These are phyloP conservation scores for Ecliptopera silaceata DNA, from an alignment of 2,888 invertebrate species.

Conservation along the genomic window DNA sequence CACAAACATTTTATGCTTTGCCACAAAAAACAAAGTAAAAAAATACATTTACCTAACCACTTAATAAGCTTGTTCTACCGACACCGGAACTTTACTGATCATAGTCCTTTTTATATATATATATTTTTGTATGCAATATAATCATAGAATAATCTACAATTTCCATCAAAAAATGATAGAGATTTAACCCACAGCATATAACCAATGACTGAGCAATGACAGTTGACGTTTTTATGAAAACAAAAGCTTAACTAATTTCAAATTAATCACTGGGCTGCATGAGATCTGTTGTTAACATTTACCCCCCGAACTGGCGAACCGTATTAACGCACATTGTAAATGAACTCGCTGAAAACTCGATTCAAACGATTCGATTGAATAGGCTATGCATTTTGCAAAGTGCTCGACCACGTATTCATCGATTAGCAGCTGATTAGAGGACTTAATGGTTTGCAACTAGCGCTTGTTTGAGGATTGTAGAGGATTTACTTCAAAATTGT, in stretches of 20 bases:
- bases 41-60: too few relatives aligned
- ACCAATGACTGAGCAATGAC: background rate
- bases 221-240: too few relatives aligned
- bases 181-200: background rate
- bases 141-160: too few relatives aligned
- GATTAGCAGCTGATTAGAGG: conserved; percentile 25
- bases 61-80: too few relatives aligned
- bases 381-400: conserved; percentile 19
- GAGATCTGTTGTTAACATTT: background rate
- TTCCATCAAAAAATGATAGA: too few relatives aligned
- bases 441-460: conserved; percentile 3
- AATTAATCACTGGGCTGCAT: background rate
- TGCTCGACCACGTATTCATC: conserved; percentile 15
- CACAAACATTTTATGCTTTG: too few relatives aligned
- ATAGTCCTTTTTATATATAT: too few relatives aligned
- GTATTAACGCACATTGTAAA: background rate
- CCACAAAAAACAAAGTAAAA: too few relatives aligned
- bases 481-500: too few relatives aligned
- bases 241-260: background rate
- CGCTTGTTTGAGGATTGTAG: too few relatives aligned
- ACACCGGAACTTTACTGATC: too few relatives aligned
- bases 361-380: conserved; percentile 10
- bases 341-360: conserved; percentile 1
- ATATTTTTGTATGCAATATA: too few relatives aligned
- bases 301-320: background rate